Evolutionary conservation across 2,113 vertebrate genomes (phyloP).

Genomic region (Paedocypris sp.): DNA sequence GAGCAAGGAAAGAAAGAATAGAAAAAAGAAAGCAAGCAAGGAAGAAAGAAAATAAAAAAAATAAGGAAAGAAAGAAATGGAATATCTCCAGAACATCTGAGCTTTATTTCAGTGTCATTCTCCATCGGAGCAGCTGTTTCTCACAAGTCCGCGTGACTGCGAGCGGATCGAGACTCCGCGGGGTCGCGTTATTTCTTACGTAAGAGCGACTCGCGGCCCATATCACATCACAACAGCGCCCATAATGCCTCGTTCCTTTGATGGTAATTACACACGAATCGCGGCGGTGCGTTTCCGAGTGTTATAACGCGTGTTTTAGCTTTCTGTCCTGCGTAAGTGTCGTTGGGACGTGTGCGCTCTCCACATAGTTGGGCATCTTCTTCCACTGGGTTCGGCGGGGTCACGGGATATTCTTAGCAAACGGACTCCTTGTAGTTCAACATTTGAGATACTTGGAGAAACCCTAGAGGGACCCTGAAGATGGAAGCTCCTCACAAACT

Average conservation of each 20-base stretch:
- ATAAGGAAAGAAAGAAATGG: too few species aligned
- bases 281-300: background rate
- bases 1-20: too few species aligned
- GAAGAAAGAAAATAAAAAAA: too few species aligned
- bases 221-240: background rate
- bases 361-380: conserved; percentile 50
- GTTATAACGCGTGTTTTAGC: conserved; percentile 12
- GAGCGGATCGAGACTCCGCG: conserved; percentile 8
- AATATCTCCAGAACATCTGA: too few species aligned
- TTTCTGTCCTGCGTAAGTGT: conserved; percentile 23
- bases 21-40: too few species aligned
- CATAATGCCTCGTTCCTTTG: background rate
- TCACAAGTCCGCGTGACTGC: conserved; percentile 5
- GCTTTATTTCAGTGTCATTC: too few species aligned
- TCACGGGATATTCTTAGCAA: conserved; percentile 54
- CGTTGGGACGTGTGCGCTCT: conserved; percentile 31
- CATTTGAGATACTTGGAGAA: conserved; percentile 44
- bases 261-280: background rate
- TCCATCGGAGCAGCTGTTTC: conserved; percentile 28
- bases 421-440: conserved; percentile 22
- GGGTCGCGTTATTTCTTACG: conserved; percentile 20
- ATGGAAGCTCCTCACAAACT: conserved; percentile 15
- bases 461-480: conserved; percentile 45
- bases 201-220: conserved; percentile 3
- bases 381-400: conserved; percentile 37